phyloP scores from a whole-genome alignment of 92 coral and sea anemone genomes.

The Epizoanthus scotinus region DNA sequence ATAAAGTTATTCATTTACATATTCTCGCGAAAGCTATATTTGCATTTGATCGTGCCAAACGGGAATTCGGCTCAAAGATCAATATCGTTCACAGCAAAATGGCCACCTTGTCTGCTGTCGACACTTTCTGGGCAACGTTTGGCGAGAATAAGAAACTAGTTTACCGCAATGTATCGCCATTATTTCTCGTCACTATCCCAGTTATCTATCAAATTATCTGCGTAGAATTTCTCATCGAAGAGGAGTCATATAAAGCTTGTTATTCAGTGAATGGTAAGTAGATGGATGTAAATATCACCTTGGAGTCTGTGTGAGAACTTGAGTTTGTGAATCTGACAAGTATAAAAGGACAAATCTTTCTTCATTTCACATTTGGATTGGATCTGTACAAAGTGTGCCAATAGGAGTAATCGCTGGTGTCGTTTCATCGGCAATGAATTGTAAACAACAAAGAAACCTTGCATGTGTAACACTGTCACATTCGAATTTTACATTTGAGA shows the following conservation, averaged over 20 bases:
- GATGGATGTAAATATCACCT: not conserved
- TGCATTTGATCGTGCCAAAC: slow-evolving; percentile 7
- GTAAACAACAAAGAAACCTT: too few species aligned
- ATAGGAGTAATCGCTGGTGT: too few species aligned
- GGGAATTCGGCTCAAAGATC: slow-evolving; percentile 2
- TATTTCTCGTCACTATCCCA: slow-evolving; percentile 61
- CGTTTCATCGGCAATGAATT: too few species aligned
- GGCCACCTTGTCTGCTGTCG: slow-evolving; percentile 58
- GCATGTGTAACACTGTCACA: too few species aligned
- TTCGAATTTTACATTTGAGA: too few species aligned
- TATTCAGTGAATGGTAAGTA: slow-evolving; percentile 62
- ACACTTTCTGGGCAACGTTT: slow-evolving; percentile 73
- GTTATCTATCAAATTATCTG: slow-evolving; percentile 70
- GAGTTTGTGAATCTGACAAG: too few species aligned
- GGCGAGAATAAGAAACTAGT: slow-evolving; percentile 50
- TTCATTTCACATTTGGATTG: too few species aligned
- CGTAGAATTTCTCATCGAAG: slow-evolving; percentile 67
- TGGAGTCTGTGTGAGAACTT: not conserved
- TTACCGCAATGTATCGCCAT: slow-evolving; percentile 55
- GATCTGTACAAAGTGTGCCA: too few species aligned
- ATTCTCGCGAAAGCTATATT: slow-evolving; percentile 6
- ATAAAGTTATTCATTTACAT: slow-evolving; percentile 34
- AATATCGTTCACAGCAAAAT: slow-evolving; percentile 33
- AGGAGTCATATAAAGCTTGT: slow-evolving; percentile 49
- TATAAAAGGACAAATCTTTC: not conserved